Percentiles rank a stretch among this genome's conserved stretches.
phyloP scores from a whole-genome alignment of 2,888 invertebrate species.

The Alcis repandata region DNA sequence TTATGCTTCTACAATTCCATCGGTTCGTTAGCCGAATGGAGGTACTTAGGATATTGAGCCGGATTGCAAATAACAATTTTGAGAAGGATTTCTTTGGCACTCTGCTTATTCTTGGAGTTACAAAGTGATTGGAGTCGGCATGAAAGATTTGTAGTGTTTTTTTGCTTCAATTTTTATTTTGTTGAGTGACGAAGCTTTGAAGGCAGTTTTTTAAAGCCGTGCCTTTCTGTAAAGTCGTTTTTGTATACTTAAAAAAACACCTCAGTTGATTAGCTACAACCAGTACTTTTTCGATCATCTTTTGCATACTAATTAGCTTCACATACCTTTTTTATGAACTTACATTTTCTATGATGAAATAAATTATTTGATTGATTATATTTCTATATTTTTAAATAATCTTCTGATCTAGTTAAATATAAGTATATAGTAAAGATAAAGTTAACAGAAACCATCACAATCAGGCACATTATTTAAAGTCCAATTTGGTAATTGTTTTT shows the following conservation, averaged over 20 bases:
- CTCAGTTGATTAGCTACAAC: too few species aligned
- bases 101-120: conserved; percentile 28
- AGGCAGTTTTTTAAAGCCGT: too few species aligned
- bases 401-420: conserved; percentile 20
- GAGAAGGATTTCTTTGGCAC: conserved; percentile 47
- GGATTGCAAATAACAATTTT: conserved; percentile 59
- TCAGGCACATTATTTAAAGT: conserved; percentile 46
- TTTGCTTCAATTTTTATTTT: background rate
- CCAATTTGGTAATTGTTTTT: conserved; percentile 73
- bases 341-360: too few species aligned
- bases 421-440: too few species aligned
- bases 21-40: conserved; percentile 66
- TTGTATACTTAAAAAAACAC: too few species aligned
- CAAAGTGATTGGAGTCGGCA: conserved; percentile 27
- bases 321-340: too few species aligned
- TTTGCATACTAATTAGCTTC: too few species aligned
- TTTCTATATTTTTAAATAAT: background rate
- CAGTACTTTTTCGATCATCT: too few species aligned
- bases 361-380: too few species aligned
- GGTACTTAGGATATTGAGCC: conserved; percentile 69
- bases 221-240: too few species aligned
- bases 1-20: conserved; percentile 55
- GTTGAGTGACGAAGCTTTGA: background rate
- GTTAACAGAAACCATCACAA: conserved; percentile 25
- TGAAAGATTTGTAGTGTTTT: conserved; percentile 18